Conservation (phyloP, 2,113 vertebrate genomes). For the Anhinga rufa region DNA sequence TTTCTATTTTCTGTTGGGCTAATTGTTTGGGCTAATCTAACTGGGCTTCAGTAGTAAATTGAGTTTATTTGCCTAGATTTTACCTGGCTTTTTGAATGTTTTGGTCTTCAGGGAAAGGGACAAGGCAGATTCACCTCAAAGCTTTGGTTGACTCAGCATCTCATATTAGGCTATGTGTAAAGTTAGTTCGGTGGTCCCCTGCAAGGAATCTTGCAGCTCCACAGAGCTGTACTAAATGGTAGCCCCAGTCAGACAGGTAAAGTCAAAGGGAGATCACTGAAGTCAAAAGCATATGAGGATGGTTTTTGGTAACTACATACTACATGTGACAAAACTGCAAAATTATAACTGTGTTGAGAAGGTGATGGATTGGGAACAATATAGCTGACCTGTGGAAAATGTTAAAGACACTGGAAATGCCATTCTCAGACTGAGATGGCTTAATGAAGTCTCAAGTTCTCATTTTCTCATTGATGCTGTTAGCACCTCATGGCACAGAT, state of each 20-base stretch:
- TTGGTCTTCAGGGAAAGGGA: not conserved
- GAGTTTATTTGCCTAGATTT: not conserved
- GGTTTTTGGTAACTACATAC: accelerated
- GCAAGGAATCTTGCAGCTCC: not conserved
- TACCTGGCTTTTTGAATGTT: not conserved
- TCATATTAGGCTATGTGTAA: not conserved
- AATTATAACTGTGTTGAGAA: not conserved
- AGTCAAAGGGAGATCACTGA: not conserved
- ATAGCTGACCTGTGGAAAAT: not conserved
- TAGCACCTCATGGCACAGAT: not conserved
- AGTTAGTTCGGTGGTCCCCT: not conserved
- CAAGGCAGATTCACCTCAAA: not conserved
- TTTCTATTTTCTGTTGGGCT: not conserved
- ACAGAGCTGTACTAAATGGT: not conserved
- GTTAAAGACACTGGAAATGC: not conserved
- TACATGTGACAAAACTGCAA: not conserved
- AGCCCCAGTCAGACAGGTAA: not conserved
- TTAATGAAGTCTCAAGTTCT: not conserved
- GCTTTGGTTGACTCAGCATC: not conserved
- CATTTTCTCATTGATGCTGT: not conserved
- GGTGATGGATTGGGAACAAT: not conserved
- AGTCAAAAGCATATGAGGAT: not conserved
- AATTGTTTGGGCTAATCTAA: not conserved
- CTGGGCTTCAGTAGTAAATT: not conserved
- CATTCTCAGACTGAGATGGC: not conserved